Percentiles rank a stretch among this genome's conserved stretches.
Evolutionary conservation across 2,797 vertebrate species (phyloP).

Genomic region (Pipistrellus pygmaeus): DNA sequence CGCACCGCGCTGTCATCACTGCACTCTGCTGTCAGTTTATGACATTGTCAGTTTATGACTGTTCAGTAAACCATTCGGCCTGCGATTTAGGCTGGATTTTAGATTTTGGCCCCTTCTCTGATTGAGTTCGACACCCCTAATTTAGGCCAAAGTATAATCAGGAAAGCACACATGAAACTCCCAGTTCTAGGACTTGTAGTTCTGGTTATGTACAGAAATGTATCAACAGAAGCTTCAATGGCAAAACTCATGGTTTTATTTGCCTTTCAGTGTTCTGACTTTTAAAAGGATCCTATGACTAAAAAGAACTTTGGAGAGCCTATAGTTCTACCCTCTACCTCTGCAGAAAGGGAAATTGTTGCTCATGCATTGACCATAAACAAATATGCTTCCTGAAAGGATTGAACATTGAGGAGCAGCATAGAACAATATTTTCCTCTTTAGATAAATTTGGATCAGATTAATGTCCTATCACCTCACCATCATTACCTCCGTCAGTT

Average conservation of each 20-base stretch:
- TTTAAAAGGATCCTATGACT: slow-evolving; percentile 24
- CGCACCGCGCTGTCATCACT: too few relatives aligned
- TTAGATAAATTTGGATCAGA: neutral
- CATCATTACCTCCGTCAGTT: neutral
- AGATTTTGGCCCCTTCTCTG: too few relatives aligned
- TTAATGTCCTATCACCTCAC: neutral
- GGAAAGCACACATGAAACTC: neutral
- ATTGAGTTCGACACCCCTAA: too few relatives aligned
- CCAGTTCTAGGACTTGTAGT: neutral
- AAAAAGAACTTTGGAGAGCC: neutral
- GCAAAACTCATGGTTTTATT: slow-evolving; percentile 1
- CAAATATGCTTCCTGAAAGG: neutral
- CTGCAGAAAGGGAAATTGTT: neutral
- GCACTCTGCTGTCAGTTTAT: too few relatives aligned
- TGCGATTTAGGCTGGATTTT: too few relatives aligned
- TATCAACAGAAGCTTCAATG: neutral
- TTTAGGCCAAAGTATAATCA: neutral
- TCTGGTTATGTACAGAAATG: neutral
- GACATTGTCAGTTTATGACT: too few relatives aligned
- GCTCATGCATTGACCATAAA: neutral
- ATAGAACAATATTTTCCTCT: neutral
- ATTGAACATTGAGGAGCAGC: neutral
- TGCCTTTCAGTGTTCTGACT: neutral
- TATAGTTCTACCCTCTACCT: neutral
- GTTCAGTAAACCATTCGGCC: too few relatives aligned